Base-by-base conservation (phyloP, 2,888 invertebrate genomes). In the Acanthosepion esculentum region DNA sequence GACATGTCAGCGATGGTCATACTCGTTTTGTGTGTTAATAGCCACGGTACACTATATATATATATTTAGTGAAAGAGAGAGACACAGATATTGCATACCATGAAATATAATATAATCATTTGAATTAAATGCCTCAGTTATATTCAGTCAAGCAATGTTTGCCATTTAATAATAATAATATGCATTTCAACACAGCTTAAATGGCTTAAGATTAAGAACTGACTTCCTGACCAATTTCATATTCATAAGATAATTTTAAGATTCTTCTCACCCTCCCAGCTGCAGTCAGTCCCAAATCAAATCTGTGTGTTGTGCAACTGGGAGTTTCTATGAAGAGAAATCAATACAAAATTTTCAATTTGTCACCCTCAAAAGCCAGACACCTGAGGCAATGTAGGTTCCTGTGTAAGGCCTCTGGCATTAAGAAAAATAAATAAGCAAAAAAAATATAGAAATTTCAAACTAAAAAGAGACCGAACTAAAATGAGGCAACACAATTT, bases 171-270 rank as follows among this genome's bases (percentile, higher is more conserved):
- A 41, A 41, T 41, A 41, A 41, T 41, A 78, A 33, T 15, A 5
- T 12, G 0, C 59, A 59, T 59, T 59, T 59, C 78, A 2, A 78
- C 78, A n/a, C 78, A 78, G 33, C 78, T 33, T 78, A 15, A 41
- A 15, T 78, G 78, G n/a, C 78, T 78, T n/a, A n/a, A n/a, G 78
- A 78, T 78, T 78, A 18, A 15, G 33, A 78, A n/a, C 18, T 78
- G 78, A n/a, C 78, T 78, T 78, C 78, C 78, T 78, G 78, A 78
- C n/a, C 78, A 33, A 78, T 78, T 78, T 78, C 33, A n/a, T 78
- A 78, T 78, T 78, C 78, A 78, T 78, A 78, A 78, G 78, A n/a
- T 33, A 78, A 78, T 78, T 78, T 78, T n/a, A 78, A 33, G 78
- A 78, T 78, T 78, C 78, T 78, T 78, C 64, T 20, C 15, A 55